Conservation (phyloP, 2,888 invertebrate genomes). For the Oligia latruncula region DNA sequence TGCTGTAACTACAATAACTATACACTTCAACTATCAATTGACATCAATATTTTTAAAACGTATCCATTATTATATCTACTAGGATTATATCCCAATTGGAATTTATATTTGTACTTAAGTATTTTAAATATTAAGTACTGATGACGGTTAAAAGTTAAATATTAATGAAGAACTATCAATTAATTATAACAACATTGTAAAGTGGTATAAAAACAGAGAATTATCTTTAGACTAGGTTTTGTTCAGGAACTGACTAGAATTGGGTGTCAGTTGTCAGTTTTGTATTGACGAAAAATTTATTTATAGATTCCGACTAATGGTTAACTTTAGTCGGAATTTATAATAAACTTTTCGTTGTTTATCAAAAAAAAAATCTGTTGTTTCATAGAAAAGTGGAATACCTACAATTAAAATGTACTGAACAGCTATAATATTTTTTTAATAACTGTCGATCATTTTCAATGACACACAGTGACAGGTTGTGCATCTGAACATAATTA, state of each 20-base stretch:
- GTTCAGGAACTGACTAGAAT: background rate
- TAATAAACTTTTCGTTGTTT: background rate
- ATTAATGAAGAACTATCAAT: background rate
- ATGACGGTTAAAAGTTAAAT: constrained; percentile 7
- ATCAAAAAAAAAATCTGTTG: too few species aligned
- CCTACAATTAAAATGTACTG: background rate
- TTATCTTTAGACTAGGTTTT: background rate
- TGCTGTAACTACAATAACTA: background rate
- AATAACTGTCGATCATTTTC: background rate
- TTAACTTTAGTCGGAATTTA: background rate
- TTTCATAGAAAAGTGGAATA: too few species aligned
- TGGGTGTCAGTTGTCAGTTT: background rate
- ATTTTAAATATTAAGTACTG: background rate
- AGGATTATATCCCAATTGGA: constrained; percentile 14
- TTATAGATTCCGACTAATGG: too few species aligned
- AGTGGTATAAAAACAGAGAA: background rate
- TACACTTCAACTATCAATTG: background rate
- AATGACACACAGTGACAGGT: too few species aligned
- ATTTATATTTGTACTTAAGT: constrained; percentile 13
- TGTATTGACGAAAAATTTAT: too few species aligned
- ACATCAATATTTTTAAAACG: background rate
- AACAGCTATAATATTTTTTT: background rate
- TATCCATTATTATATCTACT: background rate
- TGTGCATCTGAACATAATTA: too few species aligned
- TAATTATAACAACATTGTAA: background rate